phyloP scores from a whole-genome alignment of 1,140 invertebrate genomes.

The Cherax destructor region DNA sequence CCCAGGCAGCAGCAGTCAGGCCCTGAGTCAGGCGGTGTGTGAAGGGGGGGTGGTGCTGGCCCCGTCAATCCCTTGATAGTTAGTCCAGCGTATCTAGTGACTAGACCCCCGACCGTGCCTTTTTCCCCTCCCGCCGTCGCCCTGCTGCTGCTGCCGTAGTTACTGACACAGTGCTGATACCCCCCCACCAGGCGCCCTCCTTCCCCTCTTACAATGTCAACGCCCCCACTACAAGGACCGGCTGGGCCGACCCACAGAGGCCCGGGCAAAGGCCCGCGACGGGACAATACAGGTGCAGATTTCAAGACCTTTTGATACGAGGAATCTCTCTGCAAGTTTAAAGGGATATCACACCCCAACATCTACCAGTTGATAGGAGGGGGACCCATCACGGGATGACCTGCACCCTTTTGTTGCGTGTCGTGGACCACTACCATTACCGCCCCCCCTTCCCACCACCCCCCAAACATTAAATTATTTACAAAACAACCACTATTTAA shows the following conservation, averaged over 20 bases:
- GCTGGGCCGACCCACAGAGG: slow-evolving; percentile 84
- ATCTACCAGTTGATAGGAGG: slow-evolving; percentile 73
- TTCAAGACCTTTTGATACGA: slow-evolving; percentile 84
- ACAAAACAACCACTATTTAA: neutral
- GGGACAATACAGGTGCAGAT: slow-evolving; percentile 72
- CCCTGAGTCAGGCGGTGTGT: slow-evolving; percentile 61
- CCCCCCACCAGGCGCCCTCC: neutral
- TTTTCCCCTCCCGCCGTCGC: neutral
- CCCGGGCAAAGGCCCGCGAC: slow-evolving; percentile 82
- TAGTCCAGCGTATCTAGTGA: slow-evolving; percentile 52
- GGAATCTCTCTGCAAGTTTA: slow-evolving; percentile 77
- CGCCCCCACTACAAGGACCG: slow-evolving; percentile 91
- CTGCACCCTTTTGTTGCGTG: slow-evolving; percentile 49
- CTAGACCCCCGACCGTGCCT: slow-evolving; percentile 6
- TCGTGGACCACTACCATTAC: slow-evolving; percentile 29
- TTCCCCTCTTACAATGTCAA: slow-evolving; percentile 80
- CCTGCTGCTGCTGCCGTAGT: slow-evolving; percentile 9
- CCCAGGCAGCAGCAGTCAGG: slow-evolving; percentile 45
- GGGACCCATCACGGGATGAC: slow-evolving; percentile 53
- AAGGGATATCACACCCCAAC: slow-evolving; percentile 73
- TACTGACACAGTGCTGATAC: slow-evolving; percentile 1
- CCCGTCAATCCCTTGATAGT: slow-evolving; percentile 21
- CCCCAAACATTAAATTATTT: neutral
- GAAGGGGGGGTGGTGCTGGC: slow-evolving; percentile 41
- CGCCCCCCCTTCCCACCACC: neutral